Evolutionary conservation across 2,888 invertebrate species (phyloP).

Genomic region (Latheticus oryzae): DNA sequence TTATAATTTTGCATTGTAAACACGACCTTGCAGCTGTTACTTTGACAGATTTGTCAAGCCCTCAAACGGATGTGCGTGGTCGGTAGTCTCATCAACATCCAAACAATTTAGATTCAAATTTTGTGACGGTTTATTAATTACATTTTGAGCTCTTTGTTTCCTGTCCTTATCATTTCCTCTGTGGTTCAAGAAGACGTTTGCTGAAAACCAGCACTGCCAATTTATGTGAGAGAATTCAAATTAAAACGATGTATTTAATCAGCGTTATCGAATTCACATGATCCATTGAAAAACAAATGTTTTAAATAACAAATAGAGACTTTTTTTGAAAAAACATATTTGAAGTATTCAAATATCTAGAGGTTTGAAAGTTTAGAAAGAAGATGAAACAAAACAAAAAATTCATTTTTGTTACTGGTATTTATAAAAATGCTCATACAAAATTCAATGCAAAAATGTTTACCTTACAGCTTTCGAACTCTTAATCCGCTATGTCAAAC

Average conservation of each 20-base stretch:
- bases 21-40: conserved; percentile 27
- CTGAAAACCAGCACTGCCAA: conserved; percentile 14
- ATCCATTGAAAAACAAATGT: background rate
- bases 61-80: conserved; percentile 29
- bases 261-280: conserved; percentile 14
- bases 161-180: conserved; percentile 31
- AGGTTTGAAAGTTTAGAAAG: background rate
- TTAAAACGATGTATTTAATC: conserved; percentile 19
- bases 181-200: conserved; percentile 25
- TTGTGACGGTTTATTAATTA: conserved; percentile 35
- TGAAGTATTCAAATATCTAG: conserved; percentile 2
- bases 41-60: conserved; percentile 32
- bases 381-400: conserved; percentile 1
- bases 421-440: background rate
- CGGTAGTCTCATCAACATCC: conserved; percentile 12
- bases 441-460: no score
- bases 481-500: background rate
- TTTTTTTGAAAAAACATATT: no score
- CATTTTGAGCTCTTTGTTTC: conserved; percentile 34
- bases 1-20: no score
- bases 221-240: conserved; percentile 21
- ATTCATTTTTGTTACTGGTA: background rate
- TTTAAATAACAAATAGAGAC: background rate
- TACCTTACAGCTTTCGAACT: background rate
- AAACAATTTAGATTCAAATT: conserved; percentile 33